Percentiles rank a stretch among this genome's conserved stretches.
phyloP scores from a whole-genome alignment of 92 coral and sea anemone genomes.

The Muricea muricata region DNA sequence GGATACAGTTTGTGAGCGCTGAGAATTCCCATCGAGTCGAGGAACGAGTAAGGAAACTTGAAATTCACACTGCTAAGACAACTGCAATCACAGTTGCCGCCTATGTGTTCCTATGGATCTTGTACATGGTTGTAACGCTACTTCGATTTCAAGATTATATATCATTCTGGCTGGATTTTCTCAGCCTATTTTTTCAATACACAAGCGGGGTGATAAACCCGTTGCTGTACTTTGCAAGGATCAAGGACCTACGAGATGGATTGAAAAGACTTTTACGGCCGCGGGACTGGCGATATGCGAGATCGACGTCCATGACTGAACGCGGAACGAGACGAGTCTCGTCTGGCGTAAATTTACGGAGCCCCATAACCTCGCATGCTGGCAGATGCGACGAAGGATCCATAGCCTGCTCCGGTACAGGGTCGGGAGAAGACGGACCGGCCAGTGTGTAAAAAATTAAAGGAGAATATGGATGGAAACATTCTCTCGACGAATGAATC shows the following conservation, averaged over 20 bases:
- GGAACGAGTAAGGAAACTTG: conserved; percentile 39
- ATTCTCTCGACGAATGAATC: not conserved
- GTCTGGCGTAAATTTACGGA: conserved; percentile 11
- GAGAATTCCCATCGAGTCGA: conserved; percentile 45
- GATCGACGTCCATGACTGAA: conserved; percentile 18
- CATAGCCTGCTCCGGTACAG: not conserved
- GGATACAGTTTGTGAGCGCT: conserved; percentile 31
- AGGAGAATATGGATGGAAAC: not conserved
- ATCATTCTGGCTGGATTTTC: conserved; percentile 40
- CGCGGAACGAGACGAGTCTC: conserved; percentile 25
- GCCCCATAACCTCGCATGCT: not conserved
- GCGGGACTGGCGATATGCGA: conserved; percentile 23
- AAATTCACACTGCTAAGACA: conserved; percentile 36
- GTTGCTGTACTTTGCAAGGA: conserved; percentile 25
- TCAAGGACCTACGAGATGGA: conserved; percentile 23
- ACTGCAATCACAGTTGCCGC: conserved; percentile 46
- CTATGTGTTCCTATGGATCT: conserved; percentile 34
- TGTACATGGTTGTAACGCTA: conserved; percentile 34
- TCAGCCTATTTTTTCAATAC: conserved; percentile 35
- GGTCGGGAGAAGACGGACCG: not conserved
- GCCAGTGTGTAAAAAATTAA: not conserved
- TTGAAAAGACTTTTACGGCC: not conserved
- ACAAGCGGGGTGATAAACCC: conserved; percentile 43
- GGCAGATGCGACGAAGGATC: not conserved
- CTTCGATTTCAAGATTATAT: conserved; percentile 18